Base-by-base conservation (phyloP, 2,888 invertebrate species). In the Lysandra bellargus region DNA sequence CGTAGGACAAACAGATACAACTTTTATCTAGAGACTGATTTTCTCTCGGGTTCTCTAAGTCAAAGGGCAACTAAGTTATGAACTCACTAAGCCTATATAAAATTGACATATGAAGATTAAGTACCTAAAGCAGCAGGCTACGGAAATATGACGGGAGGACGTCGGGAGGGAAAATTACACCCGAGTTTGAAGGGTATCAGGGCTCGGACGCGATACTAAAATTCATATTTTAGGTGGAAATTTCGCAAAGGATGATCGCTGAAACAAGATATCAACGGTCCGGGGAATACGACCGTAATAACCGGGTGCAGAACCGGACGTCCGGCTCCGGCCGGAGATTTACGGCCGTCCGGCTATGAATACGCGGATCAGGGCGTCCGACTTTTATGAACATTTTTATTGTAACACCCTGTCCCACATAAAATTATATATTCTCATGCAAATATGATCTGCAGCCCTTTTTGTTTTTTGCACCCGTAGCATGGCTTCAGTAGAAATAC, bases 351-450 rank as follows among this genome's bases (percentile, higher is more conserved):
- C 64, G 30, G 12, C 69, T 76, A 76, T 57, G 49, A 53, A 76
- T 53, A 30, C 33, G 14, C 49, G 53, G 76, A 49, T 76, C 53
- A 76, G 57, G 76, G 57, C 30, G 33, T 33, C 76, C 57, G 53
- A 33, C 76, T 76, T 76, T 57, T 74, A 69, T 69, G 69, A 69
- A 69, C 69, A 69, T 69, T 69, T 69, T 69, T 69, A 69, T 37
- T 69, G 33, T 69, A 37, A 69, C 69, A 69, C 69, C 14, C 69
- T 14, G 33, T 69, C 69, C 69, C 33, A 69, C 14, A 69, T 69
- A 69, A 69, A 69, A 69, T 69, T 69, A 69, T 69, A 6, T 69
- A 69, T 69, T 69, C 69, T 69, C 69, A 69, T 69, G 69, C 69
- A 69, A 69, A 69, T 69, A 69, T 69, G 64, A 69, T 69, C 30